These are phyloP conservation scores for Phortica magna DNA, from an alignment of 2,888 invertebrate species.

Conservation along the genomic window DNA sequence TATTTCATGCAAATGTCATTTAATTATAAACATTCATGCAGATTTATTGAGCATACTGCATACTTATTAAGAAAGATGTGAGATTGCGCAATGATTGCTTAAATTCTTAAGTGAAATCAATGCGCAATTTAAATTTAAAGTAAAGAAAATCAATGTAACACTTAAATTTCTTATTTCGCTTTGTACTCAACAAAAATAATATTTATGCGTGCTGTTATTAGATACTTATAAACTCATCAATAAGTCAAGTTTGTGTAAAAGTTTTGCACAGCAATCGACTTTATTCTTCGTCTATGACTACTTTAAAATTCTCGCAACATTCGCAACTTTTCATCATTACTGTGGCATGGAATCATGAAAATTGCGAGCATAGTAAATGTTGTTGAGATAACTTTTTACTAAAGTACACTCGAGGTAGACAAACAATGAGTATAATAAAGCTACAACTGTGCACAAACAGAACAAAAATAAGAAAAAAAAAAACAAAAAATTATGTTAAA, in stretches of 20 bases:
- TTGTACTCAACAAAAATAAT: neutral
- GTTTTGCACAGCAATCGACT: neutral
- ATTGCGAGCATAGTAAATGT: neutral
- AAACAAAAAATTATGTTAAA: constrained; percentile 43
- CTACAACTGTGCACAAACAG: constrained; percentile 44
- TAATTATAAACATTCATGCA: too few relatives aligned
- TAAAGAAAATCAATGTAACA: too few relatives aligned
- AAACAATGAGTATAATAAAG: constrained; percentile 61
- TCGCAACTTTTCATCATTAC: constrained; percentile 7
- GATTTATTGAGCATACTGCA: neutral
- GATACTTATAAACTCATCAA: constrained; percentile 16
- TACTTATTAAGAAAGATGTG: neutral
- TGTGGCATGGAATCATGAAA: neutral
- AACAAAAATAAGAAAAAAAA: neutral
- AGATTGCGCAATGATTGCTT: too few relatives aligned
- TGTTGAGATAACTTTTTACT: neutral
- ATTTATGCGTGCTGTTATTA: constrained; percentile 3
- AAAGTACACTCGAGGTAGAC: constrained; percentile 49
- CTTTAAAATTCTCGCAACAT: constrained; percentile 4
- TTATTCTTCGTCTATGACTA: neutral
- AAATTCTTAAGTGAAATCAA: too few relatives aligned
- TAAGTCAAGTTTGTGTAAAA: neutral
- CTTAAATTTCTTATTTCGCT: neutral
- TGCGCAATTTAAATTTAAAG: too few relatives aligned
- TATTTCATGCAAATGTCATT: neutral